Evolutionary conservation across 2,888 invertebrate genomes (phyloP), one percentile per base, ranked within the genome.

Genomic region (Oxytorus armatus): DNA sequence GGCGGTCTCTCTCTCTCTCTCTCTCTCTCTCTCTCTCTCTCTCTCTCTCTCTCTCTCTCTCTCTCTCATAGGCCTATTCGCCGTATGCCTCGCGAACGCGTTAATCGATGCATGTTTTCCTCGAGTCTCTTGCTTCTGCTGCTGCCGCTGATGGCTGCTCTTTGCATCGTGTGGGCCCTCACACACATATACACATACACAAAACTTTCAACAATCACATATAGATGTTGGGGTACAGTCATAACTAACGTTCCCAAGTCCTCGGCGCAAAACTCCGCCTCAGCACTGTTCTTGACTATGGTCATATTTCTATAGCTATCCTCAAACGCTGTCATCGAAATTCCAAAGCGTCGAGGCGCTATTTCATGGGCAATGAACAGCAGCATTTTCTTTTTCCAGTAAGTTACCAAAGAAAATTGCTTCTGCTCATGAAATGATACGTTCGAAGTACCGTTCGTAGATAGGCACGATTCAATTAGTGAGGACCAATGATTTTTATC

Each of bases 81-180:
- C 47, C 55, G 74, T 77, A 72, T 78, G 81, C 73, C 76, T 81
- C 77, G 74, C 77, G 77, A 78, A 47, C 66, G 80, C 77, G 79
- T 79, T 79, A 81, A 79, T 78, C 80, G 80, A 80, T 80, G 77
- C 80, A 80, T 73, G 80, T 82, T 82, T 80, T 80, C 80, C 69
- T 68, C 65, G 63, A 73, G 68, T 21, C 36, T 39, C 39, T 42
- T 61, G 18, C 14, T 69, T 69, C 14, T 53, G 53, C 29, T 61
- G 65, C 33, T 44, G 51, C 14, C 23, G 74, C 10, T 42, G 61
- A 63, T 70, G 53, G 47, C n/a, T 70, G 76, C 68, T 36, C 42
- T 53, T 18, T 18, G 59, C 65, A n/a, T 65, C 66, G 73, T 63
- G 70, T 68, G 68, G 39, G 65, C 16, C 47, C n/a, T n/a, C n/a